Evolutionary conservation across 1,140 invertebrate genomes (phyloP), one percentile per base, ranked within the genome.

Genomic region (Cherax quadricarinatus): DNA sequence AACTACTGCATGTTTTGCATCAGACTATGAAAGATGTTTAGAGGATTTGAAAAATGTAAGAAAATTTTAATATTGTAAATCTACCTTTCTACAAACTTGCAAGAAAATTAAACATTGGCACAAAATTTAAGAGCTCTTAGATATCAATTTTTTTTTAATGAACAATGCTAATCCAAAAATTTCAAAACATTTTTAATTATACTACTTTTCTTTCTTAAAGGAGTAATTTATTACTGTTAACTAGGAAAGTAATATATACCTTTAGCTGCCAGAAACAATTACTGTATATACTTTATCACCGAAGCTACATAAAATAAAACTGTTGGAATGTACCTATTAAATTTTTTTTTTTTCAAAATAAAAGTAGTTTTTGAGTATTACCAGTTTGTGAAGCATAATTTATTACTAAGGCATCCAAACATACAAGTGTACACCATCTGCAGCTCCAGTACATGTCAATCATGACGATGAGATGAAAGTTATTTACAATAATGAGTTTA

Each of bases 371-470:
- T 53, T 18, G 70, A 87, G 73, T 79, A 87, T 87, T 87, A 78
- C 70, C 73, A 81, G 86, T 79, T 80, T 85, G 51, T 78, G 14
- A 87, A 57, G n/a, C n/a, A 78, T 53, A 24, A 24, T 53, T 21
- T 79, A 21, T 24, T 51, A 79, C 24, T 87, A 48, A 75, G 81
- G 53, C 78, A 88, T 60, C 30, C 51, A 81, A 80, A 80, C 49
- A 30, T 48, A 62, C 30, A 41, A 62, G 21, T 60, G 49, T 78
- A 88, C 86, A 88, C 21, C 51, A 24, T 51, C 70, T 62, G 80
- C 88, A 90, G 88, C 88, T 90, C 51, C 88, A 90, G 88, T 81
- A 78, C 82, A 90, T 30, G 66, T 85, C 88, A 85, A 87, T n/a
- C 51, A 75, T 90, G 88, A 90, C 85, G 82, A 90, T 90, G 88